Evolutionary conservation across 2,797 vertebrate genomes (phyloP).

Genomic region (Mormyrus proboscirostris): DNA sequence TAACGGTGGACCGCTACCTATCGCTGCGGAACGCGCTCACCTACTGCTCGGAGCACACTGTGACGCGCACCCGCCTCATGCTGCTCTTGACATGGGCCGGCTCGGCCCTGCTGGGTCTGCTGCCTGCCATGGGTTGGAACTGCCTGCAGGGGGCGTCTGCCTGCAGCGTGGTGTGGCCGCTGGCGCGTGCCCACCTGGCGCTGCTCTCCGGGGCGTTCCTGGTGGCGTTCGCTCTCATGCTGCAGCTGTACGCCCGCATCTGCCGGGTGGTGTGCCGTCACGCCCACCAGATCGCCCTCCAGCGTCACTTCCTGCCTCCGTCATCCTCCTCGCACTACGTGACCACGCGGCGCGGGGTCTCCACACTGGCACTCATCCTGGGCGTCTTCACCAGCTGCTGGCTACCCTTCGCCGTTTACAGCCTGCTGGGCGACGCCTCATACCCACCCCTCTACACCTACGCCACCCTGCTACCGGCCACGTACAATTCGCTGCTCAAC

Average conservation of each 20-base stretch:
- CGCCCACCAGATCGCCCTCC: constrained; percentile 87
- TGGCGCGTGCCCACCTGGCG: constrained; percentile 76
- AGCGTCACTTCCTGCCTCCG: constrained; percentile 77
- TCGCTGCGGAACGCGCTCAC: constrained; percentile 86
- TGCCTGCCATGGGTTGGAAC: constrained; percentile 84
- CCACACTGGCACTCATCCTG: constrained; percentile 75
- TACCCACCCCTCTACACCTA: constrained; percentile 78
- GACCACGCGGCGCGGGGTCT: constrained; percentile 74
- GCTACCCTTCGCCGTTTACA: constrained; percentile 87
- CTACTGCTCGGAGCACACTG: constrained; percentile 76
- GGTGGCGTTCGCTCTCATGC: constrained; percentile 69
- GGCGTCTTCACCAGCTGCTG: constrained; percentile 86
- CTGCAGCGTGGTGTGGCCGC: constrained; percentile 76
- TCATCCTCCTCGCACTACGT: constrained; percentile 66
- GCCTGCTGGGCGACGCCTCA: constrained; percentile 73
- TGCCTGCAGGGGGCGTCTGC: constrained; percentile 63
- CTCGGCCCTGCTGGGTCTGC: constrained; percentile 69
- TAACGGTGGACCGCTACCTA: constrained; percentile 87
- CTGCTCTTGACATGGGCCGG: constrained; percentile 75
- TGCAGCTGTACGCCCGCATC: constrained; percentile 86
- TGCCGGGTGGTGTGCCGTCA: constrained; percentile 78
- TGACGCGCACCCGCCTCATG: constrained; percentile 72
- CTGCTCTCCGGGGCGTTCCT: constrained; percentile 79
- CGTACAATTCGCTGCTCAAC: constrained; percentile 85
- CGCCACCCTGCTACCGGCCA: constrained; percentile 79